Conservation (phyloP, 2,888 invertebrate species). For the Neocrepidodera transversa region DNA sequence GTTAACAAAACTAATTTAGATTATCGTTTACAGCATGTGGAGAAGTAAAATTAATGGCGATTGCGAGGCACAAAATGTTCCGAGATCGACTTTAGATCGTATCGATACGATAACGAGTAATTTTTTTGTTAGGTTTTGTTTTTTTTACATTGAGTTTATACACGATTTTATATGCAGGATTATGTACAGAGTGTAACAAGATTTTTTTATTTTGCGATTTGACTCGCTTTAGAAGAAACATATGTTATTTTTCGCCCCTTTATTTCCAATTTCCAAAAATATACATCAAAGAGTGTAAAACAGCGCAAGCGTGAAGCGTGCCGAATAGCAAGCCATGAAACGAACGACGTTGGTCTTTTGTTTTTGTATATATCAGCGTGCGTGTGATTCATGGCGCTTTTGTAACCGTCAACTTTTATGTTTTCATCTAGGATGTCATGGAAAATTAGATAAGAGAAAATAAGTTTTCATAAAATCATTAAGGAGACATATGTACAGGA, state of each 20-base stretch:
- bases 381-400: conserved; percentile 21
- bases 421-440: conserved; percentile 25
- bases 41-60: conserved; percentile 37
- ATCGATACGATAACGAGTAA: conserved; percentile 6
- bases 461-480: conserved; percentile 19
- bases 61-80: conserved; percentile 33
- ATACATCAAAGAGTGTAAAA: conserved; percentile 21
- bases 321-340: conserved; percentile 23
- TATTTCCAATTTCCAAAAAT: conserved; percentile 16
- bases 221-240: background rate
- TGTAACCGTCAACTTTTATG: conserved; percentile 20
- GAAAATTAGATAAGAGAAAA: conserved; percentile 18
- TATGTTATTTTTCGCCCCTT: conserved; percentile 4
- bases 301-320: conserved; percentile 28
- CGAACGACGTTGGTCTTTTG: conserved; percentile 8
- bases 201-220: background rate
- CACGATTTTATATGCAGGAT: background rate
- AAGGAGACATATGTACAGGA: conserved; percentile 1
- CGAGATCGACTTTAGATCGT: conserved; percentile 19
- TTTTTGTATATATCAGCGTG: conserved; percentile 11
- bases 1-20: conserved; percentile 42
- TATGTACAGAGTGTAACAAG: background rate
- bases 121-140: conserved; percentile 12
- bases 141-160: background rate
- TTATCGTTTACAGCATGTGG: conserved; percentile 36